phyloP scores from a whole-genome alignment of 2,888 invertebrate genomes.

The Nesidiocoris tenuis region DNA sequence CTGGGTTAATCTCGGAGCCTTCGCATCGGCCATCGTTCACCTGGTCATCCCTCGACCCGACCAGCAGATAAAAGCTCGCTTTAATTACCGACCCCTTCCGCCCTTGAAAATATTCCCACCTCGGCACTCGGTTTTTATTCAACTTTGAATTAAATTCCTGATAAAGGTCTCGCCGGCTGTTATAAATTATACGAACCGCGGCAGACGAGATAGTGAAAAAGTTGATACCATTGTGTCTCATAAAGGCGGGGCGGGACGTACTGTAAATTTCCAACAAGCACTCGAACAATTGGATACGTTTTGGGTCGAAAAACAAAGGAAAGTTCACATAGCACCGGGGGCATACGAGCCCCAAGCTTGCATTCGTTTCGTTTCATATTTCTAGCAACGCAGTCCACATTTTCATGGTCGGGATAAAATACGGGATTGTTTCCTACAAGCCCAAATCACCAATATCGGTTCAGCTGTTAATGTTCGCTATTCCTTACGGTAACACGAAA shows the following conservation, averaged over 20 bases:
- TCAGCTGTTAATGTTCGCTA: no score
- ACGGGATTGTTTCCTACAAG: no score
- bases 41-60: not conserved
- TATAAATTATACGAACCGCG: not conserved
- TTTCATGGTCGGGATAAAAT: no score
- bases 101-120: not conserved
- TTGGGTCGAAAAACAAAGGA: not conserved
- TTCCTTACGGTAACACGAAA: no score
- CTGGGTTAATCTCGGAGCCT: not conserved
- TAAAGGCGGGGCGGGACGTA: no score
- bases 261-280: no score
- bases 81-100: not conserved
- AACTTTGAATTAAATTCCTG: not conserved
- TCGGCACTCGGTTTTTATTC: not conserved
- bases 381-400: no score
- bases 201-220: not conserved
- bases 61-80: not conserved
- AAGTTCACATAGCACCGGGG: not conserved
- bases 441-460: no score
- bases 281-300: no score
- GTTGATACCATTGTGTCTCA: no score
- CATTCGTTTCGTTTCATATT: no score
- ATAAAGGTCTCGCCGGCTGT: not conserved
- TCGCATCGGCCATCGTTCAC: not conserved
- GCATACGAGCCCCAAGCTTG: no score